Evolutionary conservation across 2,797 vertebrate species (phyloP).

Genomic region (Pempheris klunzingeri): DNA sequence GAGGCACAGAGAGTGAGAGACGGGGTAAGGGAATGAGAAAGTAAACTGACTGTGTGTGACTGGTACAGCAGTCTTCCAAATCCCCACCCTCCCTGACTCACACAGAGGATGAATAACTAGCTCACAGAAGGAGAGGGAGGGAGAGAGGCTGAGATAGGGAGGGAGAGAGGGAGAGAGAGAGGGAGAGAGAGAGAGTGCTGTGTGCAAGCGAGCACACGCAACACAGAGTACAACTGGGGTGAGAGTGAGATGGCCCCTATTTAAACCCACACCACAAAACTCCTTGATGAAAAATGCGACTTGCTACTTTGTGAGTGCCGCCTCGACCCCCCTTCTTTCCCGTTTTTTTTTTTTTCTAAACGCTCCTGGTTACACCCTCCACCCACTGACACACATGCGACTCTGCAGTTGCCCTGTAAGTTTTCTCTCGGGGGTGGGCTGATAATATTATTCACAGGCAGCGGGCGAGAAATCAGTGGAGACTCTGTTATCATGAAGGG

Average conservation of each 20-base stretch:
- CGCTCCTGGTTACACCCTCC: slow-evolving; percentile 37
- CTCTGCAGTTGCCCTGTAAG: slow-evolving; percentile 44
- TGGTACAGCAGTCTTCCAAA: slow-evolving; percentile 86
- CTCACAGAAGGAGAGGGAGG: slow-evolving; percentile 75
- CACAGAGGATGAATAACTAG: slow-evolving; percentile 86
- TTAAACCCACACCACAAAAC: slow-evolving; percentile 51
- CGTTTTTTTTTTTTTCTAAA: too few relatives aligned
- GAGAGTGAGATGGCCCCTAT: slow-evolving; percentile 38
- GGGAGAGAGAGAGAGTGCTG: slow-evolving; percentile 21
- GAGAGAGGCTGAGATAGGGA: slow-evolving; percentile 52
- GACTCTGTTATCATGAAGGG: slow-evolving; percentile 83
- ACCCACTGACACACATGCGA: slow-evolving; percentile 18
- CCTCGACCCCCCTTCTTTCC: slow-evolving; percentile 20
- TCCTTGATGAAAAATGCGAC: slow-evolving; percentile 12
- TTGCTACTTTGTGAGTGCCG: neutral
- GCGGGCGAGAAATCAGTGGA: slow-evolving; percentile 79
- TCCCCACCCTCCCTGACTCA: slow-evolving; percentile 88
- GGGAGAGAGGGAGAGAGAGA: slow-evolving; percentile 20
- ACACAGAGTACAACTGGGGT: slow-evolving; percentile 39
- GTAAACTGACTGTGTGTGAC: slow-evolving; percentile 84
- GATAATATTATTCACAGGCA: slow-evolving; percentile 82
- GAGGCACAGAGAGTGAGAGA: slow-evolving; percentile 50
- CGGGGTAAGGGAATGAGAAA: slow-evolving; percentile 61
- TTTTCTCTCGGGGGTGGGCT: slow-evolving; percentile 68
- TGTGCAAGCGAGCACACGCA: slow-evolving; percentile 18